Base-by-base conservation (phyloP, 2,113 vertebrate species). In the Forbesichthys papilliferus region DNA sequence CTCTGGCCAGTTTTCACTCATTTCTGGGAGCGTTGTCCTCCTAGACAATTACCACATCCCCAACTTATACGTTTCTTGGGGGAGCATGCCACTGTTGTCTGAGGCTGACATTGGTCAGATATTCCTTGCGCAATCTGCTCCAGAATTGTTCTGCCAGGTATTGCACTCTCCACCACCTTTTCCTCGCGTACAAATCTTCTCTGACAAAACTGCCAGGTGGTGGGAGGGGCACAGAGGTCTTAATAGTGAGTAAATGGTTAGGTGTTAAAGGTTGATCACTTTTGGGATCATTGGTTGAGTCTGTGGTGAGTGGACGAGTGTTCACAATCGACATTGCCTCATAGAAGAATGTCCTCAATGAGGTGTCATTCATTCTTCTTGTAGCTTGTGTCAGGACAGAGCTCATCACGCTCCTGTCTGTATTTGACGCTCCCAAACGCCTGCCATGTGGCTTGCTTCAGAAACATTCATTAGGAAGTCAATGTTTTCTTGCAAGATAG, bases 401-500 rank as follows among this genome's bases (percentile, higher is more conserved):
- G 14, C 51, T 58, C 51, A 78, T 16, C 11, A 78, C 55, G 4
- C 66, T 78, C 34, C 65, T 78, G 10, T 68, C 57, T 69, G 27
- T 42, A 74, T 78, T 62, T 78, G 71, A 16, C 75, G 64, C 12
- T 75, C 65, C 73, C 67, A 75, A 48, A 64, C 18, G 5, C 67
- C 67, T 52, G 60, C 59, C 55, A 64, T 72, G 16, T 77, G 75
- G 48, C 75, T 66, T 13, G 69, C 71, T 47, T 74, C 55, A 53
- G 67, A 67, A 14, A 52, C 67, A 11, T 69, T 75, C 61, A 75
- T 64, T 5, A 36, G 46, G 18, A 75, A 71, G 18, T 75, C 78
- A 75, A 12, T 75, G 48, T 13, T 69, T 74, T 46, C 66, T 9
- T 13, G 64, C 46, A 5, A 75, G 47, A 11, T 67, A 80, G 12